phyloP scores from a whole-genome alignment of 1,140 invertebrate genomes.

The Pomacea maculata region DNA sequence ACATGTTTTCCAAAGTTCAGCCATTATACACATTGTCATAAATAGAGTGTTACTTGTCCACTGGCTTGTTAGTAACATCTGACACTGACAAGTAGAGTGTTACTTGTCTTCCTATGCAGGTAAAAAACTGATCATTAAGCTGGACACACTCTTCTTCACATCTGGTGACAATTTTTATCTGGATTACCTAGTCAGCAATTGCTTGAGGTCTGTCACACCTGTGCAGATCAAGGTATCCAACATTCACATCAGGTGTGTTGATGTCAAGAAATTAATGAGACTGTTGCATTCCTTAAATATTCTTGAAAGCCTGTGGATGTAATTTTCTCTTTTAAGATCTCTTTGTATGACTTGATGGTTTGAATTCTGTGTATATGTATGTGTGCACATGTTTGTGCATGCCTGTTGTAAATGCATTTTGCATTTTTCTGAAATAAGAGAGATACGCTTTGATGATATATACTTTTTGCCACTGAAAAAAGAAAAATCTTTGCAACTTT shows the following conservation, averaged over 20 bases:
- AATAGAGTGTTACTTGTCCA: not conserved
- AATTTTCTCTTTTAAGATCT: too few species aligned
- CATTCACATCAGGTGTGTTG: constrained; percentile 45
- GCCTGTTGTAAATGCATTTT: too few species aligned
- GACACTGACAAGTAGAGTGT: too few species aligned
- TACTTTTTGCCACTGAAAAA: too few species aligned
- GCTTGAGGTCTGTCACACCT: constrained; percentile 43
- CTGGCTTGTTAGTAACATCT: not conserved
- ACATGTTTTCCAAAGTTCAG: not conserved
- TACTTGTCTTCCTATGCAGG: constrained; percentile 32
- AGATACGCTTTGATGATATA: too few species aligned
- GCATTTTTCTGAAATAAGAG: too few species aligned
- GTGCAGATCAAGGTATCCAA: constrained; percentile 41
- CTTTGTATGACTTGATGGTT: too few species aligned
- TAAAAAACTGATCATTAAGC: constrained; percentile 45
- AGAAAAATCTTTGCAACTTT: too few species aligned
- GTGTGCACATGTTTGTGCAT: too few species aligned
- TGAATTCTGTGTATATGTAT: too few species aligned
- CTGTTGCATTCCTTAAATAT: too few species aligned
- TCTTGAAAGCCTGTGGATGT: too few species aligned
- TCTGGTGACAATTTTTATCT: constrained; percentile 47
- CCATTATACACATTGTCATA: not conserved
- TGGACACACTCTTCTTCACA: constrained; percentile 41
- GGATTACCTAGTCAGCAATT: constrained; percentile 51
- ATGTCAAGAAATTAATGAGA: constrained; percentile 1